These are phyloP conservation scores for Hyalella azteca DNA, from an alignment of 2,888 invertebrate species.

Conservation along the genomic window DNA sequence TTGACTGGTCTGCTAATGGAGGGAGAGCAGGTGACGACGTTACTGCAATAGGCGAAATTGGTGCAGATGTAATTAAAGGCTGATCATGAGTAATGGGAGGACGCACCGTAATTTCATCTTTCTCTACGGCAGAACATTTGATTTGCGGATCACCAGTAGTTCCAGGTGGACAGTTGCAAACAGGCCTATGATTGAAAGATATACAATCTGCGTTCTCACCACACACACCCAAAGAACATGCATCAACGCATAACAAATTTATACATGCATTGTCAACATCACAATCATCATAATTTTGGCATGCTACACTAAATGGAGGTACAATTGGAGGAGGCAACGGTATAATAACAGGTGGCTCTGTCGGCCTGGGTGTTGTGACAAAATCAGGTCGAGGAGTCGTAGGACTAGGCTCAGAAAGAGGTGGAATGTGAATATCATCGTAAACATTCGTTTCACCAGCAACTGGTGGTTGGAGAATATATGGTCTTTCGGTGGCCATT, in stretches of 20 bases:
- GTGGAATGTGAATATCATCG: conserved; percentile 29
- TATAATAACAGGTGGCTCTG: conserved; percentile 61
- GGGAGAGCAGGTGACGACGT: conserved; percentile 19
- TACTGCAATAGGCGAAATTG: conserved; percentile 17
- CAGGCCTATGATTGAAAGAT: conserved; percentile 56
- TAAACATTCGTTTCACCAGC: background rate
- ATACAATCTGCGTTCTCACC: conserved; percentile 57
- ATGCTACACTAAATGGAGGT: conserved; percentile 49
- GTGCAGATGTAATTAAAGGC: background rate
- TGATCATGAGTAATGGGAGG: conserved; percentile 39
- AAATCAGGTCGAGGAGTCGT: conserved; percentile 35
- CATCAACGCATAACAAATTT: conserved; percentile 66
- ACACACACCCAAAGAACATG: conserved; percentile 65
- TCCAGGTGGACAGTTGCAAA: conserved; percentile 59
- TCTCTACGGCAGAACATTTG: conserved; percentile 36
- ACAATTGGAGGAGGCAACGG: conserved; percentile 41
- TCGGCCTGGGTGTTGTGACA: conserved; percentile 27
- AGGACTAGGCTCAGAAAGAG: conserved; percentile 3
- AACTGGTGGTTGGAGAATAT: conserved; percentile 53
- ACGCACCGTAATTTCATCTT: conserved; percentile 22
- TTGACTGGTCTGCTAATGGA: conserved; percentile 42
- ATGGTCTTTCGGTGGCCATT: conserved; percentile 47
- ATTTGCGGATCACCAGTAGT: conserved; percentile 55
- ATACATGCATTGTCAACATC: conserved; percentile 61
- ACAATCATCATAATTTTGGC: conserved; percentile 61